These are phyloP conservation scores for Prenolepis imparis DNA, from an alignment of 2,888 invertebrate species.

Conservation along the genomic window DNA sequence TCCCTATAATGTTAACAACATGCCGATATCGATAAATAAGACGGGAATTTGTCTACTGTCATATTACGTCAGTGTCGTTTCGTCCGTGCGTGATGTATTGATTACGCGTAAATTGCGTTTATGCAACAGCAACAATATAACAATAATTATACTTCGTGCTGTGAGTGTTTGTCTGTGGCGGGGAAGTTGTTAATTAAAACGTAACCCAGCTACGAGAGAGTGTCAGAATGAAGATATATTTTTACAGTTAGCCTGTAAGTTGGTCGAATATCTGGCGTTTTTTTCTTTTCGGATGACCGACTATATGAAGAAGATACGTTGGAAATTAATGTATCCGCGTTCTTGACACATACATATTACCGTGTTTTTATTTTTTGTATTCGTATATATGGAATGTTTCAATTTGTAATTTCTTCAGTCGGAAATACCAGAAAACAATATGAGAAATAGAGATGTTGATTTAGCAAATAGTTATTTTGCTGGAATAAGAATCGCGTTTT, in stretches of 20 bases:
- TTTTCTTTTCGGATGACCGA: not conserved
- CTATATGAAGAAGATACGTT: not conserved
- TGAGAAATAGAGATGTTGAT: not conserved
- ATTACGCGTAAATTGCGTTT: not conserved
- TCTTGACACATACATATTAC: not conserved
- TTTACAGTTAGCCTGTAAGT: not conserved
- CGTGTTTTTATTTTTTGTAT: not conserved
- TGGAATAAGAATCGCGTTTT: conserved; percentile 6
- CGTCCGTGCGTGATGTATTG: not conserved
- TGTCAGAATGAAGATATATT: not conserved
- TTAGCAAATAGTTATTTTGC: conserved; percentile 25
- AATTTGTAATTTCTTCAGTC: not conserved
- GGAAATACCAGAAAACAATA: not conserved
- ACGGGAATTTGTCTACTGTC: too few relatives aligned
- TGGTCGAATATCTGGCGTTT: not conserved
- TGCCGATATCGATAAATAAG: not conserved
- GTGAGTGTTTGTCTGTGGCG: not conserved
- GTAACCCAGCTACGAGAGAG: not conserved
- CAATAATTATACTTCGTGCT: not conserved
- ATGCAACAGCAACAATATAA: not conserved
- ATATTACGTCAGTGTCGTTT: not conserved
- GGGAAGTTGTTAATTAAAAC: not conserved
- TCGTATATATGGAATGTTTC: not conserved
- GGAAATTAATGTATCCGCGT: not conserved
- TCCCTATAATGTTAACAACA: conserved; percentile 87